These are phyloP conservation scores for Poeciliopsis infans DNA, from an alignment of 2,797 vertebrate genomes.

Conservation along the genomic window DNA sequence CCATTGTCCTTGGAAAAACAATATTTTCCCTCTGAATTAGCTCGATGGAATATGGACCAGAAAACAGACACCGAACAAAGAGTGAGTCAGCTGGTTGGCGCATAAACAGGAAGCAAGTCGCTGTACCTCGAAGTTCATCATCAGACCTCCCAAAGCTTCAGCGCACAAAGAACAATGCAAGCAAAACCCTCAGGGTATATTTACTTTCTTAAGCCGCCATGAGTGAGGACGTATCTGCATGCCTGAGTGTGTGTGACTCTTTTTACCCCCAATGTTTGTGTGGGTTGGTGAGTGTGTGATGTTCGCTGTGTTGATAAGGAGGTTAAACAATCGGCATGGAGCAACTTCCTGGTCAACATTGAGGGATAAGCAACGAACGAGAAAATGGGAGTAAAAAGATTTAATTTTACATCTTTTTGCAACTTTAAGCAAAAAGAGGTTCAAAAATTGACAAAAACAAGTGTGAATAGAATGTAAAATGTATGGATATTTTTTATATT, in stretches of 20 bases:
- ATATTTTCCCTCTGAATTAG: conserved; percentile 61
- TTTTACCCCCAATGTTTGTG: conserved; percentile 4
- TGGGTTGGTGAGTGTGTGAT: conserved; percentile 5
- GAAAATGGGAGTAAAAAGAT: conserved; percentile 17
- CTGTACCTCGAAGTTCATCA: conserved; percentile 58
- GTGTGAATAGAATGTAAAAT: not conserved
- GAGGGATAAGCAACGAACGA: conserved; percentile 54
- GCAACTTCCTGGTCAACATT: conserved; percentile 69
- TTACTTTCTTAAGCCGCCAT: conserved; percentile 26
- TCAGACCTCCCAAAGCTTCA: conserved; percentile 61
- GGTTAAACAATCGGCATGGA: conserved; percentile 71
- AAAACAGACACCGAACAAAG: conserved; percentile 41
- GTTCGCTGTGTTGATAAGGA: conserved; percentile 46
- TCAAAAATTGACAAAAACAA: not conserved
- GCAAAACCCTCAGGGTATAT: conserved; percentile 66
- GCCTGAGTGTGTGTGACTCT: conserved; percentile 10
- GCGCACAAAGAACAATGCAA: conserved; percentile 61
- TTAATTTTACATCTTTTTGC: conserved; percentile 15
- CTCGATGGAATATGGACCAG: conserved; percentile 35
- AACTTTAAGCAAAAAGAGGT: conserved; percentile 10
- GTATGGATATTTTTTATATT: too few relatives aligned
- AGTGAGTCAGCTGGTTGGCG: conserved; percentile 57
- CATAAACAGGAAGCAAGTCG: conserved; percentile 73
- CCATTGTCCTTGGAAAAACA: conserved; percentile 52
- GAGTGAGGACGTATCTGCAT: conserved; percentile 21